Evolutionary conservation across 1,140 invertebrate genomes (phyloP).

Genomic region (Charaxes varanes): DNA sequence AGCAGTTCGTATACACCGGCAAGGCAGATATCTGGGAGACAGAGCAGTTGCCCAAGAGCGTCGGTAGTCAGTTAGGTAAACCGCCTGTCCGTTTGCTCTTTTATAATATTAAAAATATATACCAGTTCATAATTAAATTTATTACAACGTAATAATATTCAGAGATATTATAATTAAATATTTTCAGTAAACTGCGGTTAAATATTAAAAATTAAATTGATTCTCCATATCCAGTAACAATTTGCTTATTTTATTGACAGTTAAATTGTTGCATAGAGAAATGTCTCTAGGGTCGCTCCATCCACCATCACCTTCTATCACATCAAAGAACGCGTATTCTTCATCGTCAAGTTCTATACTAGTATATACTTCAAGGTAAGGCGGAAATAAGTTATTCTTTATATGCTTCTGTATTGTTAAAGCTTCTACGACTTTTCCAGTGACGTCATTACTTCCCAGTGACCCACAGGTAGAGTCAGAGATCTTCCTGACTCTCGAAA

Average conservation of each 20-base stretch:
- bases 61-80: no score
- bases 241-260: constrained; percentile 62
- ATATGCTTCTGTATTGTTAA: constrained; percentile 19
- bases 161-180: background rate
- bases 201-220: no score
- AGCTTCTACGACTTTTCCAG: constrained; percentile 20
- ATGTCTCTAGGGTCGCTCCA: constrained; percentile 56
- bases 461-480: constrained; percentile 4
- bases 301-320: constrained; percentile 29
- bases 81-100: no score
- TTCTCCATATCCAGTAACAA: constrained; percentile 33
- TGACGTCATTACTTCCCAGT: constrained; percentile 17
- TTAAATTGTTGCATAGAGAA: constrained; percentile 62
- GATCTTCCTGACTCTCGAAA: constrained; percentile 31
- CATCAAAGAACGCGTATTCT: constrained; percentile 27
- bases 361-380: constrained; percentile 26
- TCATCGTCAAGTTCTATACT: constrained; percentile 31
- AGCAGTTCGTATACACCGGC: no score
- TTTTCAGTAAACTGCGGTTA: constrained; percentile 3
- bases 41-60: no score
- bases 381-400: constrained; percentile 25
- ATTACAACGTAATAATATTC: background rate
- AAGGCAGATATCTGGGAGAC: no score
- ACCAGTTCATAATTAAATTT: no score
- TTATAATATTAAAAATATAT: no score